phyloP scores from a whole-genome alignment of 2,888 invertebrate species.

The Cheilosia vulpina region DNA sequence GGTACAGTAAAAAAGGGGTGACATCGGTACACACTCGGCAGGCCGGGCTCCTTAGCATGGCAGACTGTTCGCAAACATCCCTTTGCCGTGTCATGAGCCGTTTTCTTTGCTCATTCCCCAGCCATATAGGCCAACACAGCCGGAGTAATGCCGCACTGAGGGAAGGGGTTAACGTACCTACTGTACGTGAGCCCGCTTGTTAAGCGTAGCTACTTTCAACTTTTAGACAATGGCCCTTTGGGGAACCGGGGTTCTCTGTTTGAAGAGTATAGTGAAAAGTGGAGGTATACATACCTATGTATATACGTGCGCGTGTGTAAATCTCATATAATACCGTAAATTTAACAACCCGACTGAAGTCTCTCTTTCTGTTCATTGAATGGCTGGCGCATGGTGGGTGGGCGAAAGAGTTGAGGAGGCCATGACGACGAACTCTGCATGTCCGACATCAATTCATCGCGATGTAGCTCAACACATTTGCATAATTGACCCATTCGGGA shows the following conservation, averaged over 20 bases:
- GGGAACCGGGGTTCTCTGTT: background rate
- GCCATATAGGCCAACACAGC: constrained; percentile 20
- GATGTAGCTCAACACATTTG: constrained; percentile 78
- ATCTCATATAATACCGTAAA: constrained; percentile 68
- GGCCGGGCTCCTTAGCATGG: constrained; percentile 43
- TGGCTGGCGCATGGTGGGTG: constrained; percentile 16
- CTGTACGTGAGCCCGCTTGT: constrained; percentile 59
- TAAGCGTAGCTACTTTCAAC: constrained; percentile 40
- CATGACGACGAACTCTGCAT: constrained; percentile 79
- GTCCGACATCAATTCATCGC: constrained; percentile 78
- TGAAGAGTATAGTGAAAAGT: background rate
- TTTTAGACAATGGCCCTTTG: constrained; percentile 63
- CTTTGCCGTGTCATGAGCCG: constrained; percentile 55
- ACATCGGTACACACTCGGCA: constrained; percentile 25
- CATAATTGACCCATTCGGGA: constrained; percentile 83
- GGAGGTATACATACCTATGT: background rate
- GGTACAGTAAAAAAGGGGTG: constrained; percentile 34
- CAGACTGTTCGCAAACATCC: constrained; percentile 75
- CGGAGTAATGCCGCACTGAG: constrained; percentile 14
- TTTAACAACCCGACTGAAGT: constrained; percentile 67
- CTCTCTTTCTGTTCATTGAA: constrained; percentile 22
- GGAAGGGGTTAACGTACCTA: constrained; percentile 58
- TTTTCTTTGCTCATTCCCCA: constrained; percentile 62
- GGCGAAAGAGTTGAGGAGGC: constrained; percentile 34
- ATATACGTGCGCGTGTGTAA: constrained; percentile 56